Evolutionary conservation across 2,797 vertebrate genomes (phyloP), one percentile per base, ranked within the genome.

Genomic region (Dendrocincla tyrannina): DNA sequence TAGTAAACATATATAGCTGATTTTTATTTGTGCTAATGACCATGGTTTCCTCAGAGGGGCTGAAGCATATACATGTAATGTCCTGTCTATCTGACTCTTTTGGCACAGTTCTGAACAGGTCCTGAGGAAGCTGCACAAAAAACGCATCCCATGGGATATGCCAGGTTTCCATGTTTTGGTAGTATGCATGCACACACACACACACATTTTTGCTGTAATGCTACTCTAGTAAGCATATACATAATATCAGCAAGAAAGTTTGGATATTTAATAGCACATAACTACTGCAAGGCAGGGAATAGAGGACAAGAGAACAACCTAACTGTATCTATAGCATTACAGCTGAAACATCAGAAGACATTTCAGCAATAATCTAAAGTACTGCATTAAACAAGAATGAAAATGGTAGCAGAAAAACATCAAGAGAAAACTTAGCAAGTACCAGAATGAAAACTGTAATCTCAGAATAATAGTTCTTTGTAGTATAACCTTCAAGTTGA

Each of bases 31-130:
- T 99, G 96, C 98, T 98, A 97, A 98, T 62, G 1, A 98, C 96
- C 80, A 99, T 97, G 0, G 85, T 98, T 93, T 99, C 98, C 96
- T 99, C 99, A 9, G 99, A 98, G 24, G 99, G 99, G 94, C 99
- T 99, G 89, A 99, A 98, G 95, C 98, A 98, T 95, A 99, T 97
- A 30, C 97, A 98, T 62, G 97, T 82, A 69, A 99, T 96, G 46
- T 99, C 98, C 97, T 99, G 99, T 39, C 93, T 95, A 81, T 98
- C 92, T 8, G 97, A 98, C 10, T 94, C 96, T 62, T 96, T 98
- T 37, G 98, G 96, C 49, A 98, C 98, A 6, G 62, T 97, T 93
- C 97, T 98, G 94, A 95, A 96, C 1, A 52, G 95, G 89, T 99
- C 98, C 56, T 96, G 52, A 39, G 98, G 99, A 93, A 99, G 98